phyloP scores from a whole-genome alignment of 2,888 invertebrate species.

The Pemphredon lugubris region DNA sequence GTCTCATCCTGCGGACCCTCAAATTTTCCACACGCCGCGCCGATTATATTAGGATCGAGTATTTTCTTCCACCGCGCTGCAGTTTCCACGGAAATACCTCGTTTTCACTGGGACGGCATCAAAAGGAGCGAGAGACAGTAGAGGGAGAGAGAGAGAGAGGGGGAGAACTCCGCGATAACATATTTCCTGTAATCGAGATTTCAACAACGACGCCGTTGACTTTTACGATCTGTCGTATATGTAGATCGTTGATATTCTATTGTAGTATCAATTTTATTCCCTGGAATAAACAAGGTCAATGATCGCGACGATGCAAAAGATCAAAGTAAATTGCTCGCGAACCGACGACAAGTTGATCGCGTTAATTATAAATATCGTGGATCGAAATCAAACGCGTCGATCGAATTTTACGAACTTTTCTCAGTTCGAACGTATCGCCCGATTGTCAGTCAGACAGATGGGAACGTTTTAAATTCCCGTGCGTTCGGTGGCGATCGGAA shows the following conservation, averaged over 20 bases:
- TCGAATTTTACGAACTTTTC: neutral
- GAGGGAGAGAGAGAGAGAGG: too few species aligned
- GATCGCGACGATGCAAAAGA: too few species aligned
- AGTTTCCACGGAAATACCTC: neutral
- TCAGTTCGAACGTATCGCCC: neutral
- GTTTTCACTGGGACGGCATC: neutral
- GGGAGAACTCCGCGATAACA: too few species aligned
- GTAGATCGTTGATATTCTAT: too few species aligned
- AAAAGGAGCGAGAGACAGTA: too few species aligned
- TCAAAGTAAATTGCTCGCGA: too few species aligned
- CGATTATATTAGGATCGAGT: slow-evolving; percentile 56
- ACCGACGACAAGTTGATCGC: too few species aligned
- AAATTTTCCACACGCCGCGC: slow-evolving; percentile 60
- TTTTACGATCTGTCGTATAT: too few species aligned
- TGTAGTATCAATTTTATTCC: too few species aligned
- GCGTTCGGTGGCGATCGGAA: slow-evolving; percentile 3
- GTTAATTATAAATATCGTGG: slow-evolving; percentile 9
- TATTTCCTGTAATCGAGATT: too few species aligned
- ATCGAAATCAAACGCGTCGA: neutral
- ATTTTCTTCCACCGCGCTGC: slow-evolving; percentile 46
- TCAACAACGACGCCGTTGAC: too few species aligned
- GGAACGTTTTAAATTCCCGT: neutral
- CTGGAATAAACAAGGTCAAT: too few species aligned
- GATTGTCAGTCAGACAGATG: slow-evolving; percentile 8
- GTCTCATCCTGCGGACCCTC: slow-evolving; percentile 65